Conservation (phyloP, 2,888 invertebrate genomes). For the Allygus modestus region DNA sequence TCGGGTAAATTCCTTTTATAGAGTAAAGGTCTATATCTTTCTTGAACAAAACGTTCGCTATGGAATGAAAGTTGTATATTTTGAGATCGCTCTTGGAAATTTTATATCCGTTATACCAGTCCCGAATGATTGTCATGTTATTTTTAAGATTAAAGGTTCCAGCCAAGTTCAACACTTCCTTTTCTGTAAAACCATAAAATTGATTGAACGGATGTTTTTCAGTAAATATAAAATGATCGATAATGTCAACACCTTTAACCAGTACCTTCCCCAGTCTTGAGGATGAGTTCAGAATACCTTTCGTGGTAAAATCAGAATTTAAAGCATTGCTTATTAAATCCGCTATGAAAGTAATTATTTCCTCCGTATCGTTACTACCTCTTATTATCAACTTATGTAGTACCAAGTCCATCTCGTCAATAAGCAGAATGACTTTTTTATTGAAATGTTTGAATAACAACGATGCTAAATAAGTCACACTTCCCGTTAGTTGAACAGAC, state of each 20-base stretch:
- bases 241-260: neutral
- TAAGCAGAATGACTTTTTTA: constrained; percentile 25
- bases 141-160: neutral
- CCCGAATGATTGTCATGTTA: neutral
- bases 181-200: constrained; percentile 28
- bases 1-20: neutral
- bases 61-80: constrained; percentile 6
- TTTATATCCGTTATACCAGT: constrained; percentile 27
- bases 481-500: neutral
- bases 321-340: constrained; percentile 14
- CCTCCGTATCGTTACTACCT: neutral
- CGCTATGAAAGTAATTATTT: constrained; percentile 14
- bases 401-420: constrained; percentile 36
- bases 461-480: constrained; percentile 39
- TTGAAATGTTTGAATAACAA: constrained; percentile 10
- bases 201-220: constrained; percentile 8
- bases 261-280: neutral
- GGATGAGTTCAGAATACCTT: constrained; percentile 21
- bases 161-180: neutral
- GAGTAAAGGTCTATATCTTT: constrained; percentile 1
- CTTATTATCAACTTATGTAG: neutral
- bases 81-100: constrained; percentile 3
- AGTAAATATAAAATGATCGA: neutral
- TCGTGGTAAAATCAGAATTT: constrained; percentile 15
- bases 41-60: neutral